Conservation (phyloP, 2,797 vertebrate species). For the Amazona finschi region DNA sequence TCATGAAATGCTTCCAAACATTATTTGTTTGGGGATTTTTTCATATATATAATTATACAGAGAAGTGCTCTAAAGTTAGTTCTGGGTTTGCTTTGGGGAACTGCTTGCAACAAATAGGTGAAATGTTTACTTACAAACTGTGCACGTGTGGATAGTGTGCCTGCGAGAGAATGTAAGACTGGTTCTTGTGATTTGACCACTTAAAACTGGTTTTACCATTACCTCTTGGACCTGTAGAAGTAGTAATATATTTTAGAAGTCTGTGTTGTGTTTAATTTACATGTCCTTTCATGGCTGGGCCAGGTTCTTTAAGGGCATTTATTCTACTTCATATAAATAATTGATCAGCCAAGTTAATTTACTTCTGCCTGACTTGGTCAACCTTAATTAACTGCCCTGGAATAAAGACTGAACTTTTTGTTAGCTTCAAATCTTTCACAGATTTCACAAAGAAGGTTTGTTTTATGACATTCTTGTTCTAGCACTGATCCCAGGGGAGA, state of each 20-base stretch:
- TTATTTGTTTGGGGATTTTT: not conserved
- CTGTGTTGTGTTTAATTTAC: slow-evolving; percentile 88
- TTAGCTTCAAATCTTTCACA: slow-evolving; percentile 75
- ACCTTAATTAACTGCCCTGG: slow-evolving; percentile 91
- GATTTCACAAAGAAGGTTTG: slow-evolving; percentile 60
- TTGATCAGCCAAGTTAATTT: slow-evolving; percentile 96
- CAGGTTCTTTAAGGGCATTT: slow-evolving; percentile 93
- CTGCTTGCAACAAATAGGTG: not conserved
- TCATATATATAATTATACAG: not conserved
- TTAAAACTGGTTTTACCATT: slow-evolving; percentile 62
- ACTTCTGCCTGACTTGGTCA: slow-evolving; percentile 94
- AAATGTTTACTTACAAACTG: not conserved
- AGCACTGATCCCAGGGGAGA: slow-evolving; percentile 51
- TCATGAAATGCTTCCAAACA: not conserved
- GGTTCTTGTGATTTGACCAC: not conserved
- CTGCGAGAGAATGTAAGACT: not conserved
- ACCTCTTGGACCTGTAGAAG: slow-evolving; percentile 68
- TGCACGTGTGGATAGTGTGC: not conserved
- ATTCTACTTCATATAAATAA: slow-evolving; percentile 98
- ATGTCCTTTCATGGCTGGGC: slow-evolving; percentile 84
- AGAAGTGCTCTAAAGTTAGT: not conserved
- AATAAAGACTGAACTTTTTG: slow-evolving; percentile 82
- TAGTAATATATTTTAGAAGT: slow-evolving; percentile 82
- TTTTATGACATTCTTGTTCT: slow-evolving; percentile 60
- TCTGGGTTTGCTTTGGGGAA: not conserved